phyloP scores from a whole-genome alignment of 2,113 vertebrate species.

The Oreochromis niloticus region DNA sequence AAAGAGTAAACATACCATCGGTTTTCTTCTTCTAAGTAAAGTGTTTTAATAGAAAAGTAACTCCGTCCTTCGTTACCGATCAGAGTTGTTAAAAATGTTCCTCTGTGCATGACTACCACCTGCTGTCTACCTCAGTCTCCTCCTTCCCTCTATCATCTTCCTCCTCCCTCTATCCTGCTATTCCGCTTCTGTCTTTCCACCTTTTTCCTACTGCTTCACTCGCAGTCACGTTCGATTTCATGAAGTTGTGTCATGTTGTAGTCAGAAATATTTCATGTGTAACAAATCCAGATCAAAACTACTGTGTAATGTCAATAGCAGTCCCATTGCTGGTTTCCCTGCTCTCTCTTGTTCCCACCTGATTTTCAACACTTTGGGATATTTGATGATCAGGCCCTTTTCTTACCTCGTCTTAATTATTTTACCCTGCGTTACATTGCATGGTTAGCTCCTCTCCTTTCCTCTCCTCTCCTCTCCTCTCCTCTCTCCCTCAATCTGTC shows the following conservation, averaged over 20 bases:
- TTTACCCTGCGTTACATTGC: conserved; percentile 58
- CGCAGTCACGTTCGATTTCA: conserved; percentile 67
- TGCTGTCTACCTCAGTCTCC: conserved; percentile 60
- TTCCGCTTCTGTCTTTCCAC: conserved; percentile 14
- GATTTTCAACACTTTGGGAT: background rate
- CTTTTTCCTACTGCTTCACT: conserved; percentile 11
- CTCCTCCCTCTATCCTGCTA: background rate
- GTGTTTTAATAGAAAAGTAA: background rate
- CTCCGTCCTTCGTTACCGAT: background rate
- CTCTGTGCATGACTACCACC: conserved; percentile 65
- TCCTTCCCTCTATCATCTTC: background rate
- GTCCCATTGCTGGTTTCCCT: background rate
- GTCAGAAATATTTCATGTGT: conserved; percentile 74
- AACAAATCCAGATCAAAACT: conserved; percentile 76
- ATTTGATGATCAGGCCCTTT: background rate
- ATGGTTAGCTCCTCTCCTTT: background rate
- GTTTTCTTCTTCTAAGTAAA: background rate
- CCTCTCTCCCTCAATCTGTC: background rate
- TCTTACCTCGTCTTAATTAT: conserved; percentile 73
- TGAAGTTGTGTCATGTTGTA: conserved; percentile 71
- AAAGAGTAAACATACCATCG: background rate
- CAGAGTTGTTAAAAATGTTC: conserved; percentile 34
- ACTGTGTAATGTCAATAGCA: conserved; percentile 30
- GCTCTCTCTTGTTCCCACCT: background rate
- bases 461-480: background rate